These are phyloP conservation scores for Agriopis aurantiaria DNA, from an alignment of 2,888 invertebrate genomes.

Conservation along the genomic window DNA sequence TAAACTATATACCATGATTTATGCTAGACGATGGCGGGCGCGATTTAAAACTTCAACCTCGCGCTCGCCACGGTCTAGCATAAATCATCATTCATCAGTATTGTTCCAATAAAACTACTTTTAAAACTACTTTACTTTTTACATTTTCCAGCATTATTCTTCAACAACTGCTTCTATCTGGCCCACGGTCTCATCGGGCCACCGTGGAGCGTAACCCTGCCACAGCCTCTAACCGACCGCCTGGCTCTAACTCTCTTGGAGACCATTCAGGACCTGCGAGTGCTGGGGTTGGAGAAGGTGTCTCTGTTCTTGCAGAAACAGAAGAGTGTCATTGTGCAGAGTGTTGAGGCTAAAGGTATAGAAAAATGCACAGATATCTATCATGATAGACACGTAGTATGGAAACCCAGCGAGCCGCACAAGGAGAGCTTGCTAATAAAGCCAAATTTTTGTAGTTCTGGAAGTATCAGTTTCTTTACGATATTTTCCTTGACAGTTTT, in stretches of 20 bases:
- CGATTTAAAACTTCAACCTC: no score
- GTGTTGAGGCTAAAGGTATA: conserved; percentile 71
- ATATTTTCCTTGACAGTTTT: no score
- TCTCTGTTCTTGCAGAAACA: conserved; percentile 76
- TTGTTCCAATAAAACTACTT: no score
- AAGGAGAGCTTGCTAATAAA: no score
- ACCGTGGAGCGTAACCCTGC: conserved; percentile 75
- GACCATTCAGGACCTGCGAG: conserved; percentile 76
- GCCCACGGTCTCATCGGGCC: conserved; percentile 81
- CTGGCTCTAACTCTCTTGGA: conserved; percentile 70
- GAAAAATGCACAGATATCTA: neutral
- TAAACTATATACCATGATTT: no score
- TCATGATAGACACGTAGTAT: no score
- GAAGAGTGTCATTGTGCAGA: conserved; percentile 68
- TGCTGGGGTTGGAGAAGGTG: conserved; percentile 77
- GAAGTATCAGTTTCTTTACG: no score
- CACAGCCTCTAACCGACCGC: conserved; percentile 62
- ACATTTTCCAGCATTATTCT: conserved; percentile 74
- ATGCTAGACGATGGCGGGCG: no score
- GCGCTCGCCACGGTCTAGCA: no score
- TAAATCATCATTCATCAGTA: no score
- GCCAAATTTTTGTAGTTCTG: no score
- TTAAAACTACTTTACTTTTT: neutral
- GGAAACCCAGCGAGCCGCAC: no score
- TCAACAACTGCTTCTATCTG: conserved; percentile 83